Evolutionary conservation across 2,797 vertebrate genomes (phyloP).

Genomic region (Darevskia mixta): DNA sequence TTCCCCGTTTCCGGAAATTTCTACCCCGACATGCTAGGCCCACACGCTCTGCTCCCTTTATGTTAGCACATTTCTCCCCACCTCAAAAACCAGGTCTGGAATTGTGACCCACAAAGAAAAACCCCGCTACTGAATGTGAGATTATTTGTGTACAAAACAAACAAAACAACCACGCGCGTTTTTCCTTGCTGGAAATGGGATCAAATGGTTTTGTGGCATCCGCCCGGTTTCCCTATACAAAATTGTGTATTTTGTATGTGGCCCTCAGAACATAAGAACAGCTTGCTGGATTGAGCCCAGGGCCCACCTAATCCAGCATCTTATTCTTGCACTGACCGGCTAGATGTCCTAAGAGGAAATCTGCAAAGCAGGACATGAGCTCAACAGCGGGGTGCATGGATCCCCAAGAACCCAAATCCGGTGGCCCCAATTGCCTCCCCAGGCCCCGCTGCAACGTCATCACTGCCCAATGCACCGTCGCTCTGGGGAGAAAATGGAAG

Average conservation of each 20-base stretch:
- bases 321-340: no score
- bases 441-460: neutral
- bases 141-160: neutral
- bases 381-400: neutral
- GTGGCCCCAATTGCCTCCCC: no score
- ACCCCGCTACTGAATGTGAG: neutral
- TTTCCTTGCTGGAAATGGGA: neutral
- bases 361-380: neutral
- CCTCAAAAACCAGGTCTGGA: neutral
- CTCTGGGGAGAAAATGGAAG: neutral
- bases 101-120: no score
- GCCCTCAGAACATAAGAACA: no score
- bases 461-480: neutral
- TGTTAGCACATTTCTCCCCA: neutral
- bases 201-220: no score
- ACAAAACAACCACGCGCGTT: rapidly evolving
- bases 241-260: neutral
- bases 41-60: neutral
- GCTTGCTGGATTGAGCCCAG: no score
- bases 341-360: no score
- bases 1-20: neutral
- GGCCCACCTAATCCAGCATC: no score
- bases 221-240: neutral
- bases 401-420: neutral
- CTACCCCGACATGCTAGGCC: neutral